These are phyloP conservation scores for Lynx canadensis DNA, from an alignment of 2,113 vertebrate species.

Conservation along the genomic window DNA sequence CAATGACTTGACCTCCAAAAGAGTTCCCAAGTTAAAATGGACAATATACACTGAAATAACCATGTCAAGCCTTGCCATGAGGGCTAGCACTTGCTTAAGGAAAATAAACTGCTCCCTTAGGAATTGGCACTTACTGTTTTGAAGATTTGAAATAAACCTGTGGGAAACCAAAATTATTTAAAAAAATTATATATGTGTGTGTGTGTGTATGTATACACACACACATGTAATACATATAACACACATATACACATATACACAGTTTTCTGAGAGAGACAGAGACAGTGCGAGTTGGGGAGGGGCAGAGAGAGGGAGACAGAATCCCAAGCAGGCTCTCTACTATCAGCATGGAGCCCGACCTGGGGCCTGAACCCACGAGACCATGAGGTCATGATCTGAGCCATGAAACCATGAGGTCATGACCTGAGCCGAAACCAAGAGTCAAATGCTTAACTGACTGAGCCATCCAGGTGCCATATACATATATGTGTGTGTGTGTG, in stretches of 20 bases:
- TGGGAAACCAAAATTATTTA: constrained; percentile 27
- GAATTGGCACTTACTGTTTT: neutral
- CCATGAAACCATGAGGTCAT: too few relatives aligned
- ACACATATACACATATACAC: neutral
- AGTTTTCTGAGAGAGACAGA: neutral
- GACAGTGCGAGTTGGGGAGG: too few relatives aligned
- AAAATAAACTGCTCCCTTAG: constrained; percentile 74
- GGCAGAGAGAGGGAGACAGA: too few relatives aligned
- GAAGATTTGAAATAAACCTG: constrained; percentile 51
- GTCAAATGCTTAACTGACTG: too few relatives aligned
- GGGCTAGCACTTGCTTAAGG: constrained; percentile 70
- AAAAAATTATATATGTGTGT: constrained; percentile 14
- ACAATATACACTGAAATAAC: constrained; percentile 82
- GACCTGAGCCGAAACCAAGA: too few relatives aligned
- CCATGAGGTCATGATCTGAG: too few relatives aligned
- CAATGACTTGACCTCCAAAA: neutral
- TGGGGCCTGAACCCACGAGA: too few relatives aligned
- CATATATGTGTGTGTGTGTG: too few relatives aligned
- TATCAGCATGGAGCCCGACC: too few relatives aligned
- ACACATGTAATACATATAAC: neutral
- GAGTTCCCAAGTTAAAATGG: constrained; percentile 72
- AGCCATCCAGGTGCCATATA: too few relatives aligned
- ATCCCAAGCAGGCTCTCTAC: too few relatives aligned
- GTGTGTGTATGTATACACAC: neutral
- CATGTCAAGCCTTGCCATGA: constrained; percentile 77